phyloP scores from a whole-genome alignment of 1,140 invertebrate species.

The Chionoecetes opilio region DNA sequence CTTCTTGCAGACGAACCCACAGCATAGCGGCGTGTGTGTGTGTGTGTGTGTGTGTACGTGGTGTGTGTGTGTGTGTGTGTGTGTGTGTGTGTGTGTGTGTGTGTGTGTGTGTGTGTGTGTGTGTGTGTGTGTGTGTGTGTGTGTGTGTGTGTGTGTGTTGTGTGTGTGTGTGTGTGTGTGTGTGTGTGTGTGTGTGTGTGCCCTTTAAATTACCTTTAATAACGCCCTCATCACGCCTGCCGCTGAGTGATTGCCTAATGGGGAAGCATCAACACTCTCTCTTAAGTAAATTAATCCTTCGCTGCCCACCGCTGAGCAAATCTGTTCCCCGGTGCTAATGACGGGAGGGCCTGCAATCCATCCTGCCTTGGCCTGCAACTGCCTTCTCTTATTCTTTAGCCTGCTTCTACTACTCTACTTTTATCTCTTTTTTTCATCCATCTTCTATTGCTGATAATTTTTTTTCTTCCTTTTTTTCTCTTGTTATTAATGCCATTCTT shows the following conservation, averaged over 20 bases:
- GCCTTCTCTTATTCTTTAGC: not conserved
- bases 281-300: not conserved
- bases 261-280: not conserved
- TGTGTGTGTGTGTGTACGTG: too few species aligned
- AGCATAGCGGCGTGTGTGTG: too few species aligned
- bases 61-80: too few species aligned
- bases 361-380: not conserved
- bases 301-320: conserved; percentile 13
- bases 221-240: conserved; percentile 14
- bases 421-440: not conserved
- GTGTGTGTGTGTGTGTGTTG: too few species aligned
- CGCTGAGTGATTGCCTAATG: conserved; percentile 7
- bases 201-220: not conserved
- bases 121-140: too few species aligned
- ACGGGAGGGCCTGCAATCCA: not conserved
- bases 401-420: not conserved
- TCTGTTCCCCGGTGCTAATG: not conserved
- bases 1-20: too few species aligned
- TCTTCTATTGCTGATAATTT: not conserved
- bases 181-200: too few species aligned
- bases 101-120: too few species aligned
- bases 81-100: too few species aligned
- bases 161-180: too few species aligned
- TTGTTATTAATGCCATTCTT: too few species aligned
- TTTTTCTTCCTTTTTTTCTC: too few species aligned